These are phyloP conservation scores for Shargacucullia verbasci DNA, from an alignment of 2,888 invertebrate species.

Conservation along the genomic window DNA sequence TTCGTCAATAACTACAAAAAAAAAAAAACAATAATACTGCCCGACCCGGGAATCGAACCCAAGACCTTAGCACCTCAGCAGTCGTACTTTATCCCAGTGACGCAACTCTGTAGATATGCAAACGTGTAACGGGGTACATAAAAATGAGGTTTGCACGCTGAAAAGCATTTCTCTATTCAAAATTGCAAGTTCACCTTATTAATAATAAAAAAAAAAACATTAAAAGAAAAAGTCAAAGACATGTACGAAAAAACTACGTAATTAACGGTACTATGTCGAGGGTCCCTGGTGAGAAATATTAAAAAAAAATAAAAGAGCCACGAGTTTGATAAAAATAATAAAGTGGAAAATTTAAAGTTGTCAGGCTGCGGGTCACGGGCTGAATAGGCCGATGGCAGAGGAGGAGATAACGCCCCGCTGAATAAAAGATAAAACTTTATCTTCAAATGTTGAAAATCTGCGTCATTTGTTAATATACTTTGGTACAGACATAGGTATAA, in stretches of 20 bases:
- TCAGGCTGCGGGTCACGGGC: conserved; percentile 27
- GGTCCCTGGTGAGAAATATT: conserved; percentile 27
- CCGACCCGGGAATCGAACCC: no score
- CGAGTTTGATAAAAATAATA: conserved; percentile 53
- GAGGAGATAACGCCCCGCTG: conserved; percentile 48
- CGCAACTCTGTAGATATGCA: no score
- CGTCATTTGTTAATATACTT: conserved; percentile 40
- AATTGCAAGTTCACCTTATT: conserved; percentile 36
- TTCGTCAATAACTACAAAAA: no score
- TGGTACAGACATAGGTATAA: conserved; percentile 3
- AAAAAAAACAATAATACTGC: no score
- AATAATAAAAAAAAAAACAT: conserved; percentile 35
- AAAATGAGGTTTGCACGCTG: background rate
- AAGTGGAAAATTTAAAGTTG: conserved; percentile 51
- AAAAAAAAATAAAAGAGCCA: conserved; percentile 24
- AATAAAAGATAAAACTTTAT: conserved; percentile 61
- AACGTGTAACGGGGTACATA: background rate
- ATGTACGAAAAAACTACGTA: conserved; percentile 22
- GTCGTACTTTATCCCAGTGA: no score
- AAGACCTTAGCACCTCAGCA: conserved; percentile 14
- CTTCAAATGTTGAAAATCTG: conserved; percentile 52
- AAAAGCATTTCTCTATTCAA: conserved; percentile 18
- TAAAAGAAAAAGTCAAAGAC: conserved; percentile 17
- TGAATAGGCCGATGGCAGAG: conserved; percentile 37
- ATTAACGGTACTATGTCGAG: background rate